Evolutionary conservation across 2,113 vertebrate species (phyloP).

Genomic region (Serinus canaria): DNA sequence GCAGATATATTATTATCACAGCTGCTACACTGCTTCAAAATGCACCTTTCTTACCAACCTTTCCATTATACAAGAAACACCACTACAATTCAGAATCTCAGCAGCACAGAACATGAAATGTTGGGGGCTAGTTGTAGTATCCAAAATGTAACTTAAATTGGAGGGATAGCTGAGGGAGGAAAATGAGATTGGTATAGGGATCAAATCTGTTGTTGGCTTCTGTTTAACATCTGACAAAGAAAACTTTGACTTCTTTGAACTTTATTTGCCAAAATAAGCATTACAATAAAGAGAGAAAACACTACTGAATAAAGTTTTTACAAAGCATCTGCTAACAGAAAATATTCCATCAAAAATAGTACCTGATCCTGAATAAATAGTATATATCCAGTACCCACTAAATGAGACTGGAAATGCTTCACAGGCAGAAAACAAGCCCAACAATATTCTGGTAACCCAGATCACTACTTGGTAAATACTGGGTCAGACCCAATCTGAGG

Average conservation of each 20-base stretch:
- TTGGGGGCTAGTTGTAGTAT: neutral
- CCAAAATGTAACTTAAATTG: neutral
- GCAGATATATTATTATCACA: neutral
- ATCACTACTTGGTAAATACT: neutral
- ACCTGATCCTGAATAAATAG: neutral
- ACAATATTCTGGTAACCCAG: neutral
- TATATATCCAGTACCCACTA: neutral
- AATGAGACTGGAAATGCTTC: neutral
- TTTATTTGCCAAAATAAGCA: neutral
- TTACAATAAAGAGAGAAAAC: neutral
- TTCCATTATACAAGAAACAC: neutral
- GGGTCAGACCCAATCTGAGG: neutral
- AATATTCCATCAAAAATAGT: neutral
- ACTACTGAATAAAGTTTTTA: neutral
- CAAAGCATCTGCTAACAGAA: neutral
- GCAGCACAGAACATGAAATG: neutral
- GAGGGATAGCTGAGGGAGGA: fast-evolving
- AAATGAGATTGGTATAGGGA: neutral
- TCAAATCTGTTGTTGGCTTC: neutral
- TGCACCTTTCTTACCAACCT: neutral
- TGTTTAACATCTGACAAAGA: neutral
- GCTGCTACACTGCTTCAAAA: neutral
- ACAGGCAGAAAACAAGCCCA: neutral
- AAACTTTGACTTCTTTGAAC: neutral
- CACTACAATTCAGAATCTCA: neutral